Evolutionary conservation across 2,113 vertebrate genomes (phyloP), one percentile per base, ranked within the genome.

Genomic region (Myotis brandtii): DNA sequence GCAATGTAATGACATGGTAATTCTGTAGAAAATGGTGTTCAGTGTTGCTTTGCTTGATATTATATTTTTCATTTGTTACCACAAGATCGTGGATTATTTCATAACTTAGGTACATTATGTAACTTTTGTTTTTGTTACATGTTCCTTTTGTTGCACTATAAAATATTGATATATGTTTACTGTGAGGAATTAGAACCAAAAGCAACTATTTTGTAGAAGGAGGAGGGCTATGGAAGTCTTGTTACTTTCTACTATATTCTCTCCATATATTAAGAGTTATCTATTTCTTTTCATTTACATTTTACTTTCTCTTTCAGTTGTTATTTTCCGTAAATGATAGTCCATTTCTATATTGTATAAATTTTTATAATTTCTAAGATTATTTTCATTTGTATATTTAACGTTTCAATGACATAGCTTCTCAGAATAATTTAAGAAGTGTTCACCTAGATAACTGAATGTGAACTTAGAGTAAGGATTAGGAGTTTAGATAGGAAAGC

Each of bases 1-100:
- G n/a, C 37, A 89, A 6, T 93, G 2, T 93, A 91, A 5, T 62
- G 87, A 62, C 66, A 46, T 34, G 34, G 14, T 95, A 69, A 77
- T 62, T 87, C 2, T 34, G 0, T 83, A 83, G 37, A 50, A 54
- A 6, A 12, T 73, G 89, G n/a, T 37, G 82, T 86, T 95, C 17
- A 50, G 62, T 93, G 34, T 95, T 92, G 23, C 32, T 79, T 85
- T 85, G 30, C 25, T 93, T 93, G 91, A 77, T 90, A 75, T 77
- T 86, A 11, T 23, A 67, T 30, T 88, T 96, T 93, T 93, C 23
- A 64, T 46, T 95, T 96, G 18, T 92, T 89, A 75, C 48, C 70
- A 82, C 66, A 86, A 62, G 86, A 46, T 95, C 75, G 52, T 80
- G 4, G 80, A 66, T 32, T 94, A 40, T 83, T 84, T 94, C 56